Percentiles rank a stretch among this genome's conserved stretches.
Conservation (phyloP, 2,888 invertebrate genomes). For the Drosophila multiciliata region DNA sequence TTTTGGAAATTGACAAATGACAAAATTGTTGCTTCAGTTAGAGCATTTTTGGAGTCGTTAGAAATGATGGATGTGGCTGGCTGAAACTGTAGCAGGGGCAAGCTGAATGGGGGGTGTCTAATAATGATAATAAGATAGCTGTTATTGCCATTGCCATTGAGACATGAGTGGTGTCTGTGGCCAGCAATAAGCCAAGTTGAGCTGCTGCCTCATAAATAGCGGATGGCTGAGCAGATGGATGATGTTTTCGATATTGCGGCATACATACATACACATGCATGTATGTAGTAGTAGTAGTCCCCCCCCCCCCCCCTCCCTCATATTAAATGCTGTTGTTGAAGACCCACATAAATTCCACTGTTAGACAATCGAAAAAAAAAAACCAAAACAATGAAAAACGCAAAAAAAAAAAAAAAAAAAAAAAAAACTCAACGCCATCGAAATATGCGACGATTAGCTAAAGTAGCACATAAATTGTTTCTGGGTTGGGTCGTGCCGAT, state of each 20-base stretch:
- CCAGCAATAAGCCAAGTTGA: slow-evolving; percentile 41
- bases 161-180: slow-evolving; percentile 55
- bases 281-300: background rate
- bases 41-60: background rate
- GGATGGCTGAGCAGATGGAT: slow-evolving; percentile 30
- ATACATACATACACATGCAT: background rate
- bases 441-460: slow-evolving; percentile 61
- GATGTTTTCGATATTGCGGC: slow-evolving; percentile 2
- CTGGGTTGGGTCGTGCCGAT: slow-evolving; percentile 41
- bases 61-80: background rate
- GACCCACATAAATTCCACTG: slow-evolving; percentile 60
- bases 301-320: background rate
- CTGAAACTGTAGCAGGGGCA: background rate
- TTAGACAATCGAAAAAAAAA: slow-evolving; percentile 53
- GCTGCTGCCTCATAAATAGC: slow-evolving; percentile 56
- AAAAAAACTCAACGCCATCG: background rate
- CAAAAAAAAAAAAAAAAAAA: slow-evolving; percentile 11
- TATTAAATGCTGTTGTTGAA: slow-evolving; percentile 16
- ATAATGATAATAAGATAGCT: slow-evolving; percentile 33
- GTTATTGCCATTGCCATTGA: slow-evolving; percentile 24
- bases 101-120: background rate
- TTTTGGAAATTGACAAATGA: background rate
- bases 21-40: background rate
- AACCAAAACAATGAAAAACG: slow-evolving; percentile 28
- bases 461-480: slow-evolving; percentile 69